Evolutionary conservation across 2,888 invertebrate species (phyloP).

Genomic region (Heteromyza rotundicornis): DNA sequence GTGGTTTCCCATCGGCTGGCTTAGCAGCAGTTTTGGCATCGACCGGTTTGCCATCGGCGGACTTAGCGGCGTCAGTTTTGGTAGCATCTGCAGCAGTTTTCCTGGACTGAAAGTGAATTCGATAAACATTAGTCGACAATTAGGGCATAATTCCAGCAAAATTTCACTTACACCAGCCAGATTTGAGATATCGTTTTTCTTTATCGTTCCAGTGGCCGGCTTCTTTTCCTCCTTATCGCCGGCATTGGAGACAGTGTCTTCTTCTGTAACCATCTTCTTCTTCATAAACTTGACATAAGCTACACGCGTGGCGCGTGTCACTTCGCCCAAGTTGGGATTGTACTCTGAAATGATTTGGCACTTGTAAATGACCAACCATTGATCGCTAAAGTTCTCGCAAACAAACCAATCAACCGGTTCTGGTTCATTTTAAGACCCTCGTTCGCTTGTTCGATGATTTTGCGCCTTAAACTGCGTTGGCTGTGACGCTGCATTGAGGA

Average conservation of each 20-base stretch:
- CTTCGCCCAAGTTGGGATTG: conserved; percentile 78
- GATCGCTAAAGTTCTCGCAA: not conserved
- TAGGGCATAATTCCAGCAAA: not conserved
- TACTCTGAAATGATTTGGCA: conserved; percentile 66
- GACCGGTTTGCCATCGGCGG: conserved; percentile 29
- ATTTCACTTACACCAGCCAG: conserved; percentile 33
- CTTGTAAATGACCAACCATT: not conserved
- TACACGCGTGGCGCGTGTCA: conserved; percentile 79
- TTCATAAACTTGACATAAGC: conserved; percentile 90
- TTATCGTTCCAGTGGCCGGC: conserved; percentile 20
- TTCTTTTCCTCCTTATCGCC: conserved; percentile 23
- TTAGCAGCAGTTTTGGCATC: conserved; percentile 38
- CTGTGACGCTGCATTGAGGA: conserved; percentile 71
- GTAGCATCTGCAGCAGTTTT: conserved; percentile 33
- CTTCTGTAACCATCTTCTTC: conserved; percentile 68
- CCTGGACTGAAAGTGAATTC: conserved; percentile 29
- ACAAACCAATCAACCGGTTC: conserved; percentile 72
- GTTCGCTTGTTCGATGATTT: conserved; percentile 73
- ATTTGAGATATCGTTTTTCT: conserved; percentile 33
- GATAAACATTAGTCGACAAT: not conserved
- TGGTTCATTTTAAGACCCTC: conserved; percentile 74
- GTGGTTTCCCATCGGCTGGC: conserved; percentile 21
- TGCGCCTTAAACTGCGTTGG: conserved; percentile 75
- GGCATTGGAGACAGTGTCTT: conserved; percentile 56
- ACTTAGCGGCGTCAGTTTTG: conserved; percentile 31